Conservation (phyloP, 2,888 invertebrate genomes). For the Pseudoips prasinana region DNA sequence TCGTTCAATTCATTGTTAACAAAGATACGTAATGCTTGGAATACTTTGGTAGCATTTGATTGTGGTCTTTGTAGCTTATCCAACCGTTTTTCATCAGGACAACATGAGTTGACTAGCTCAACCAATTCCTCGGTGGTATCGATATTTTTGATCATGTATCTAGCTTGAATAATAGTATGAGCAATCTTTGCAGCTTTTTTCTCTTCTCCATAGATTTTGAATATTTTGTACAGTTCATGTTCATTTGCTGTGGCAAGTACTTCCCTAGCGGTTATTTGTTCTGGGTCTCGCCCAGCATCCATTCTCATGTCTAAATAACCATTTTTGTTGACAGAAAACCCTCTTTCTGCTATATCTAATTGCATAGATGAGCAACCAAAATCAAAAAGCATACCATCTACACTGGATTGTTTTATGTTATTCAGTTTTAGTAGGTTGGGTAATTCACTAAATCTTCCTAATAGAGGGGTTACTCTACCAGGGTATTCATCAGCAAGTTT, state of each 20-base stretch:
- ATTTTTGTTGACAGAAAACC: conserved; percentile 92
- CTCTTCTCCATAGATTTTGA: conserved; percentile 97
- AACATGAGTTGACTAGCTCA: conserved; percentile 85
- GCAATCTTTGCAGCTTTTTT: conserved; percentile 93
- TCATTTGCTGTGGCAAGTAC: conserved; percentile 91
- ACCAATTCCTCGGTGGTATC: conserved; percentile 92
- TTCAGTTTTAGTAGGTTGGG: conserved; percentile 84
- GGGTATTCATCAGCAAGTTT: conserved; percentile 85
- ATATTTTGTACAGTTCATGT: conserved; percentile 88
- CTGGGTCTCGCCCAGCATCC: conserved; percentile 88
- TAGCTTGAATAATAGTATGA: conserved; percentile 91
- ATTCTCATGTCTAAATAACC: conserved; percentile 98
- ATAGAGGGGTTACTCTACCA: conserved; percentile 87
- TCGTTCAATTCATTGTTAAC: conserved; percentile 98
- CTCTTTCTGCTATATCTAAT: conserved; percentile 90
- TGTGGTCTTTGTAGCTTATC: conserved; percentile 89
- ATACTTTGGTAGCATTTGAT: conserved; percentile 95
- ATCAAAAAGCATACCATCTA: conserved; percentile 96
- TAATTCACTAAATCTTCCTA: conserved; percentile 94
- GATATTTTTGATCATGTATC: conserved; percentile 88
- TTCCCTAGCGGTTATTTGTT: conserved; percentile 92
- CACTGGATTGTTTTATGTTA: conserved; percentile 82
- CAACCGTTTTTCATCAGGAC: conserved; percentile 76
- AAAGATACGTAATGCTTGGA: conserved; percentile 96
- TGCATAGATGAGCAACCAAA: conserved; percentile 98